Base-by-base conservation (phyloP, 2,797 vertebrate species). In the Chiroxiphia lanceolata region DNA sequence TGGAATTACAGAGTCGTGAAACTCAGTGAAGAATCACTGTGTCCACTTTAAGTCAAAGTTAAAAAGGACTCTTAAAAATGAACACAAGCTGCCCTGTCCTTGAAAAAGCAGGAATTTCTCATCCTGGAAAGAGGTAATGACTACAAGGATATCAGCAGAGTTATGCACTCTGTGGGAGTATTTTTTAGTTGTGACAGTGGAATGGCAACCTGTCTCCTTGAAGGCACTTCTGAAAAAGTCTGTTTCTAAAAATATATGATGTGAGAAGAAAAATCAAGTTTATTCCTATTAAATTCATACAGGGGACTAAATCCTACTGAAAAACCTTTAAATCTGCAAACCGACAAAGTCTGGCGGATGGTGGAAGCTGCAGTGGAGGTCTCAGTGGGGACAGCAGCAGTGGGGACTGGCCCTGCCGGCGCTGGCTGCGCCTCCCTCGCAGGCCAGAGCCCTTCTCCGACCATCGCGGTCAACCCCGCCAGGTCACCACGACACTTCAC, bases 101-200 rank as follows among this genome's bases (percentile, higher is more conserved):
- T 89, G 88, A 40, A 64, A 88, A 88, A 38, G 48, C 20, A 34
- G 25, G 56, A 83, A 70, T 42, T 90, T 91, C 72, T 69, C 72
- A 65, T n/a, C 36, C 56, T 38, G 69, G 27, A 42, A 57, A 53
- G 60, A 70, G 53, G 42, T 61, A 6, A n/a, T 38, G 2, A 33
- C 18, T 79, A 44, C 54, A 69, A 42, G 71, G 65, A 4, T 53
- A 65, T 36, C 65, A 78, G 65, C 36, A 26, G 10, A 5, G 15
- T 36, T 60, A 10, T 1, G 34, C 9, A 1, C 25, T 61, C 38
- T 27, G 31, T 3, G 23, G 50, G 40, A 0, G 0, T 23, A 4
- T 42, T n/a, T 89, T 54, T 56, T 0, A 54, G 13, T 9, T 21
- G 19, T 42, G 51, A 10, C 31, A 15, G 51, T 2, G 27, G 44